phyloP scores from a whole-genome alignment of 2,797 vertebrate species.

The Hemitrygon akajei region DNA sequence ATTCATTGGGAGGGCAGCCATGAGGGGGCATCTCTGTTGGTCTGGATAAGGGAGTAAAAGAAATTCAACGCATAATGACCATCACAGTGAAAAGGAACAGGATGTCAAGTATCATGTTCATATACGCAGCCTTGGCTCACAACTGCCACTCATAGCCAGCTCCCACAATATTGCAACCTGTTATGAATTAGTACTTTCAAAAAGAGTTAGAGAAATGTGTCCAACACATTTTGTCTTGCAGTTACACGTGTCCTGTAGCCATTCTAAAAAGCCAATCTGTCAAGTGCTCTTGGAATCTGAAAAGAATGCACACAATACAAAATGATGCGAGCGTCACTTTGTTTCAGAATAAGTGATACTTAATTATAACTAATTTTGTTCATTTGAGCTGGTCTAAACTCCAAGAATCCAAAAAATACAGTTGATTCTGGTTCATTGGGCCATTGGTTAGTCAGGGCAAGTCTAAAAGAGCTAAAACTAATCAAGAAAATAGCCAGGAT shows the following conservation, averaged over 20 bases:
- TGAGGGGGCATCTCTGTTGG: no score
- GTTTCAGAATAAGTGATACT: neutral
- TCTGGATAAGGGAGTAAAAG: neutral
- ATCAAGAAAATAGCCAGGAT: no score
- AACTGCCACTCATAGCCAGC: neutral
- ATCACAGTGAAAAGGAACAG: neutral
- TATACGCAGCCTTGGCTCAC: neutral
- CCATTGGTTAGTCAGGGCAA: no score
- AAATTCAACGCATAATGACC: neutral
- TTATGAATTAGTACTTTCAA: neutral
- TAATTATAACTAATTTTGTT: neutral
- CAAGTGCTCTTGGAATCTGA: neutral
- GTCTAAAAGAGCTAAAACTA: no score
- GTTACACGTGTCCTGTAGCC: neutral
- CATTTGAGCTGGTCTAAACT: neutral
- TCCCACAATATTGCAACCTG: neutral
- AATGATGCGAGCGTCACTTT: neutral
- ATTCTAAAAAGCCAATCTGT: neutral
- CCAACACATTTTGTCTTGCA: neutral
- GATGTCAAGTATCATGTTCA: neutral
- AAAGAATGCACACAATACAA: neutral
- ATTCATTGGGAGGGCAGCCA: neutral
- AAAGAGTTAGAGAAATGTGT: neutral
- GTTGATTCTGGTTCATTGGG: no score
- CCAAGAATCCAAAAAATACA: neutral